phyloP scores from a whole-genome alignment of 2,888 invertebrate genomes.

The Hydrotaea diabolus region DNA sequence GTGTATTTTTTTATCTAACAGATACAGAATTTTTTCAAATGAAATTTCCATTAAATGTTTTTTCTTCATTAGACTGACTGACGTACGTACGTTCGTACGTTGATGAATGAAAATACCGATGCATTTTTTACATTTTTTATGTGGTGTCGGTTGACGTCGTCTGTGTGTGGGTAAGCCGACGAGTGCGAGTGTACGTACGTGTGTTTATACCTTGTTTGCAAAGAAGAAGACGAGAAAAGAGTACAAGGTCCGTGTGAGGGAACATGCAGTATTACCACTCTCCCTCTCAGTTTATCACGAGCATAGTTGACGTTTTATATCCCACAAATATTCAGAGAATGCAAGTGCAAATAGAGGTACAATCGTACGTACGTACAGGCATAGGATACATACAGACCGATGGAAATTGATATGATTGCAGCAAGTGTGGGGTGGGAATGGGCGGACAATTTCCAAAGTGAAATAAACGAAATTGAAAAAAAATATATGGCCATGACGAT shows the following conservation, averaged over 20 bases:
- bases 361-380: constrained; percentile 2
- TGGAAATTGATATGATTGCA: constrained; percentile 31
- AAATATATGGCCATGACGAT: background rate
- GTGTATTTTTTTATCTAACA: constrained; percentile 45
- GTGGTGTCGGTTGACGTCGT: constrained; percentile 13
- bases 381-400: background rate
- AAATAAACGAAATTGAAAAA: constrained; percentile 29
- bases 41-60: constrained; percentile 5
- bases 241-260: constrained; percentile 50
- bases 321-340: constrained; percentile 53
- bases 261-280: constrained; percentile 51
- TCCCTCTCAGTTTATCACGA: constrained; percentile 51
- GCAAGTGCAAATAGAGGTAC: constrained; percentile 54
- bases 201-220: too few species aligned
- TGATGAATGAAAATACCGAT: constrained; percentile 78
- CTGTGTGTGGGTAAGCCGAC: constrained; percentile 64
- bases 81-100: constrained; percentile 26
- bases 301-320: constrained; percentile 13
- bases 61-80: constrained; percentile 2
- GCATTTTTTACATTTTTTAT: constrained; percentile 71
- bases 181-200: background rate
- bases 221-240: constrained; percentile 31
- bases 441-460: constrained; percentile 4
- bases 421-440: background rate
- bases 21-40: constrained; percentile 45